Base-by-base conservation (phyloP, 2,888 invertebrate species). In the Platycnemis pennipes region DNA sequence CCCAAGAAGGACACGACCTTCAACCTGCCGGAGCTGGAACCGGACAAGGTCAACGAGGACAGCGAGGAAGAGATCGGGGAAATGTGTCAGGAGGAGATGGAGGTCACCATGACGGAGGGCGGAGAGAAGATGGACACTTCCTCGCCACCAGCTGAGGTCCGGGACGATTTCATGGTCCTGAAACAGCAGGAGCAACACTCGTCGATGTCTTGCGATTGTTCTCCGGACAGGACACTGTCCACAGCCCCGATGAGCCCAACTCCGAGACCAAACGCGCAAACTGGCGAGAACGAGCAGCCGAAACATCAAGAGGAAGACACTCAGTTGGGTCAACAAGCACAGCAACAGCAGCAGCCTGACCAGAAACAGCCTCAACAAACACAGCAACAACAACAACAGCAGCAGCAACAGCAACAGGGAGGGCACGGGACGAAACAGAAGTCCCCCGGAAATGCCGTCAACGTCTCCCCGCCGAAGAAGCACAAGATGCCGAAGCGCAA, bases 401-500 rank as follows among this genome's bases (percentile, higher is more conserved):
- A 95, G 97, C 31, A 91, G 45, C 63, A 91, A 26, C 91, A 86
- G 16, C 56, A 53, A 19, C 44, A 88, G 13, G 69, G 42, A 1
- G 94, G 94, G 42, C 94, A 88, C 86, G 77, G 94, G 45, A 85
- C 94, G 16, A 86, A 88, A 26, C 94, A 94, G 46, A 85, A 94
- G 85, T 53, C 77, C 7, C 95, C 96, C 22, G 95, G 95, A 44
- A 37, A 56, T 5, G 1, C 13, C n/a, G 49, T 42, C 63, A 44
- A 63, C 69, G 63, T 22, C 63, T n/a, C 63, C 26, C 63, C 91
- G 19, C 91, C 91, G 2, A 98, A 98, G 95, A 98, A 98, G 96
- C 97, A 98, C 96, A 98, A 98, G 96, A 98, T 98, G 97, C 98
- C 98, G 86, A 98, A 98, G 96, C 97, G 98, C 95, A 98, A 98